A percentile compares a stretch with the other conserved stretches of the same genome.
phyloP scores from a whole-genome alignment of 1,140 invertebrate species.

The Saccostrea cuccullata region DNA sequence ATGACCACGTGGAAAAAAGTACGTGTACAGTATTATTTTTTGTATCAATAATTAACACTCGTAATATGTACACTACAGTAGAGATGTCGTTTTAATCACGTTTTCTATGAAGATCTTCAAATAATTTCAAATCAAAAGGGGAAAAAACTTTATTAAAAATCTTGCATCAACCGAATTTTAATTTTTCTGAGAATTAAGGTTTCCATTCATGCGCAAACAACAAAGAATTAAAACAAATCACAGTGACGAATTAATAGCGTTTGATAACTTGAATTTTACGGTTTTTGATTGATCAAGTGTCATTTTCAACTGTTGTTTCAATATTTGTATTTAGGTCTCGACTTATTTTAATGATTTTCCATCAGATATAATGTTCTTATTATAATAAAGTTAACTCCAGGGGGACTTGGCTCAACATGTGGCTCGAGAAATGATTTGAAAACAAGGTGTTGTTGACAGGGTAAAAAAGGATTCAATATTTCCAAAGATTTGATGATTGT shows the following conservation, averaged over 20 bases:
- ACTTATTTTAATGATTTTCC: conserved; percentile 35
- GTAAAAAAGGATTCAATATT: conserved; percentile 22
- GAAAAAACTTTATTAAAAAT: too few relatives aligned
- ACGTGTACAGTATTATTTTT: too few relatives aligned
- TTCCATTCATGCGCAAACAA: not conserved
- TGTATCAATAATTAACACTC: too few relatives aligned
- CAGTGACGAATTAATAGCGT: conserved; percentile 23
- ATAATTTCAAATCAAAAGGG: too few relatives aligned
- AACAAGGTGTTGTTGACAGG: conserved; percentile 32
- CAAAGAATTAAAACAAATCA: not conserved
- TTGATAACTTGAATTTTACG: conserved; percentile 9
- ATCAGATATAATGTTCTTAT: conserved; percentile 30
- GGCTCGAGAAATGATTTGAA: conserved; percentile 15
- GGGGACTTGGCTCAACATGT: conserved; percentile 10
- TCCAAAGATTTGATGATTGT: conserved; percentile 5
- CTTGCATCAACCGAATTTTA: not conserved
- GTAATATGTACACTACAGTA: too few relatives aligned
- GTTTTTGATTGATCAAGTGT: conserved; percentile 18
- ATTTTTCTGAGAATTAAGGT: conserved; percentile 18
- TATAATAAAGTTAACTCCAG: conserved; percentile 24
- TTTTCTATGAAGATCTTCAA: too few relatives aligned
- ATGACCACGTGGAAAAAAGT: too few relatives aligned
- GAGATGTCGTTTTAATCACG: too few relatives aligned
- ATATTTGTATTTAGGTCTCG: conserved; percentile 26
- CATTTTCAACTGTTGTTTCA: conserved; percentile 30